A percentile compares a stretch with the other conserved stretches of the same genome.
phyloP scores from a whole-genome alignment of 2,888 invertebrate species.

The Yponomeuta evonymella region DNA sequence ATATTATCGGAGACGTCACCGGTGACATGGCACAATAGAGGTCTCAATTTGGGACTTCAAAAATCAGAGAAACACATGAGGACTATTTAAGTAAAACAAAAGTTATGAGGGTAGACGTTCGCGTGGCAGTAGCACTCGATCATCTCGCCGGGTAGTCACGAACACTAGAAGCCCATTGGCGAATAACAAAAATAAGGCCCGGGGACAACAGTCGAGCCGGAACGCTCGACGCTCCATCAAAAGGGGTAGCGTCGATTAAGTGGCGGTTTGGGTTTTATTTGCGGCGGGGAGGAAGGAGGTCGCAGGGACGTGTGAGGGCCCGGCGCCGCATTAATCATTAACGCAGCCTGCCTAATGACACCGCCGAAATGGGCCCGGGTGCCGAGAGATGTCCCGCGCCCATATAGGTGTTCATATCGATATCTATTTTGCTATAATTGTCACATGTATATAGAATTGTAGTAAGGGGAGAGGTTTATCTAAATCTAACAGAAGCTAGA shows the following conservation, averaged over 20 bases:
- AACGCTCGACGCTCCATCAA: constrained; percentile 54
- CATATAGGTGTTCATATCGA: constrained; percentile 32
- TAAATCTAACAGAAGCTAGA: too few relatives aligned
- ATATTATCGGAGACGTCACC: constrained; percentile 4
- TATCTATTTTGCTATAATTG: constrained; percentile 16
- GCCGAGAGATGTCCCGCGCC: constrained; percentile 41
- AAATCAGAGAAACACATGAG: neutral
- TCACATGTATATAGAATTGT: too few relatives aligned
- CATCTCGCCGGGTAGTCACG: constrained; percentile 38
- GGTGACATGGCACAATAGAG: constrained; percentile 1
- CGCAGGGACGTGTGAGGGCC: constrained; percentile 46
- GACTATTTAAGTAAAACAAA: neutral
- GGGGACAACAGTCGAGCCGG: constrained; percentile 32
- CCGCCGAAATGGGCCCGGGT: constrained; percentile 65
- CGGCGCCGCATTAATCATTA: constrained; percentile 75
- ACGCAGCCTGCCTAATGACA: constrained; percentile 74
- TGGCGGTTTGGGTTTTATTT: constrained; percentile 70
- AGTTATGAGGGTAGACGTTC: neutral
- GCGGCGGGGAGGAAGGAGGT: constrained; percentile 34
- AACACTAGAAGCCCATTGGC: constrained; percentile 33
- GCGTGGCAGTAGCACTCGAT: constrained; percentile 16
- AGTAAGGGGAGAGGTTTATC: too few relatives aligned
- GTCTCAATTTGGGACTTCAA: neutral
- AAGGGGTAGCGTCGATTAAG: constrained; percentile 70
- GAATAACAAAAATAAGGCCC: constrained; percentile 43